Evolutionary conservation across 2,888 invertebrate species (phyloP).

Genomic region (Tenthredo scrophulariae): DNA sequence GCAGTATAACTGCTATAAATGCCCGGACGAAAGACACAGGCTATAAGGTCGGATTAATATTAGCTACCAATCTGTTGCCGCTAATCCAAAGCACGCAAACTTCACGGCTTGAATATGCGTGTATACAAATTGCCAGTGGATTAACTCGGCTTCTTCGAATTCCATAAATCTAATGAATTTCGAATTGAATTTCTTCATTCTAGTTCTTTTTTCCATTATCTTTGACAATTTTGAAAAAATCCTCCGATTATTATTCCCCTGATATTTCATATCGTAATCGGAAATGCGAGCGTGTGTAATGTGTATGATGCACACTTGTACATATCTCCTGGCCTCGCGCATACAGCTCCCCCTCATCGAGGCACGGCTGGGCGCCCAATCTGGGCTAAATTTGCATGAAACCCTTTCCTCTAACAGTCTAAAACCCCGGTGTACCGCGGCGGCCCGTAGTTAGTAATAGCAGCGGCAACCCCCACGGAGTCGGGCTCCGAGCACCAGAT

Average conservation of each 20-base stretch:
- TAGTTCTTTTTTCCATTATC: neutral
- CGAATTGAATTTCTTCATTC: neutral
- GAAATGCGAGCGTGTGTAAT: neutral
- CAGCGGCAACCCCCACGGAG: conserved; percentile 28
- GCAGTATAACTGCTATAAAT: conserved; percentile 45
- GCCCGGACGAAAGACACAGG: conserved; percentile 38
- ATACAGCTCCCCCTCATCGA: conserved; percentile 40
- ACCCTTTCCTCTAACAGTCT: conserved; percentile 64
- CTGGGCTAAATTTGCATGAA: conserved; percentile 71
- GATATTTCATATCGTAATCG: neutral
- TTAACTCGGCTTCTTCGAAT: neutral
- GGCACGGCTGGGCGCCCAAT: conserved; percentile 63
- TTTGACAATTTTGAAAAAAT: neutral
- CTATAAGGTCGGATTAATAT: conserved; percentile 50
- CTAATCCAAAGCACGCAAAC: conserved; percentile 27
- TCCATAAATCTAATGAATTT: neutral
- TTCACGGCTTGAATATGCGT: conserved; percentile 13
- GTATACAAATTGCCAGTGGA: conserved; percentile 31
- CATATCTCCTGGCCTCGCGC: neutral
- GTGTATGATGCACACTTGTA: neutral
- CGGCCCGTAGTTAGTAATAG: conserved; percentile 49
- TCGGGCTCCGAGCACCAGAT: conserved; percentile 64
- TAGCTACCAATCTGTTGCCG: conserved; percentile 46
- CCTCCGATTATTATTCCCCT: no score
- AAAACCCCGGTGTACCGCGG: conserved; percentile 25